Evolutionary conservation across 2,888 invertebrate genomes (phyloP).

Genomic region (Vannuccia rotundouncinata): DNA sequence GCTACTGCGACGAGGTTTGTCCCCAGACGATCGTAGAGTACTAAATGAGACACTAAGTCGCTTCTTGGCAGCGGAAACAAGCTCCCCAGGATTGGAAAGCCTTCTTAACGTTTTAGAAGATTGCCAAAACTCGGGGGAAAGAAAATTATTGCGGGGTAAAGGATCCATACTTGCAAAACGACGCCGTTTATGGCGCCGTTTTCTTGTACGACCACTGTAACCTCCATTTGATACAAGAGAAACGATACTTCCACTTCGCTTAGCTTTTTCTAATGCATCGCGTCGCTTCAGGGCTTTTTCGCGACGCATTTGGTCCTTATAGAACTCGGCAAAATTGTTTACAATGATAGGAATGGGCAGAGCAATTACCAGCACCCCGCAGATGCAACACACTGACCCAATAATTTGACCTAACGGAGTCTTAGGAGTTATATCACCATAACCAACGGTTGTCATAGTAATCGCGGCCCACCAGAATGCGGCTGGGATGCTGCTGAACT

Average conservation of each 20-base stretch:
- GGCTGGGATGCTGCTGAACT: slow-evolving; percentile 96
- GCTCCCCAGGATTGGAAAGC: neutral
- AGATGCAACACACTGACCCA: slow-evolving; percentile 99
- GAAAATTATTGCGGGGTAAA: neutral
- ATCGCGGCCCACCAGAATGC: slow-evolving; percentile 99
- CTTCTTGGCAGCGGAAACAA: neutral
- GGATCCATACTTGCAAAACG: neutral
- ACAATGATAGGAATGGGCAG: slow-evolving; percentile 99
- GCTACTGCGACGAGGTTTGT: neutral
- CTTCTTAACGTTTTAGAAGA: neutral
- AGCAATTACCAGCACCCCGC: slow-evolving; percentile 99
- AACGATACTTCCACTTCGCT: slow-evolving; percentile 92
- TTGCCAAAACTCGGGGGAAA: too few relatives aligned
- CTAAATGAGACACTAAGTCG: neutral
- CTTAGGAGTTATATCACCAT: slow-evolving; percentile 94
- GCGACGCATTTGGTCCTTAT: slow-evolving; percentile 98
- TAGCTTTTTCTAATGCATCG: slow-evolving; percentile 91
- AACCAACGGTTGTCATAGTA: slow-evolving; percentile 72
- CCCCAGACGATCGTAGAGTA: neutral
- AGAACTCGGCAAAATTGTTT: slow-evolving; percentile 99
- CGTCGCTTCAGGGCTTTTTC: slow-evolving; percentile 94
- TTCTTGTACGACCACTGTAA: neutral
- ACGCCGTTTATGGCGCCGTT: neutral
- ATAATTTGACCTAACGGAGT: slow-evolving; percentile 97
- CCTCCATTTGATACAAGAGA: slow-evolving; percentile 57